Evolutionary conservation across 2,888 invertebrate species (phyloP).

Genomic region (Bruchidius siliquastri): DNA sequence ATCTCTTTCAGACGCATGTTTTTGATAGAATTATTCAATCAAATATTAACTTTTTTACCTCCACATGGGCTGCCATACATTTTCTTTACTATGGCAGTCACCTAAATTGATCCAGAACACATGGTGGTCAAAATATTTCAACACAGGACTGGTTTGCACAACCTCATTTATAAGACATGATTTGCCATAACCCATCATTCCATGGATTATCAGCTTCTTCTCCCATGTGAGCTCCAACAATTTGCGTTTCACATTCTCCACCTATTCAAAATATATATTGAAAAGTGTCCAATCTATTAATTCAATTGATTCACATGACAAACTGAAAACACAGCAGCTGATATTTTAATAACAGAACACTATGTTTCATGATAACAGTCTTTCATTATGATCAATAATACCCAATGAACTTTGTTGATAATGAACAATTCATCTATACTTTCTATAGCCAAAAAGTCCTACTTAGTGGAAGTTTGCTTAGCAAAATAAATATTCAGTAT

Average conservation of each 20-base stretch:
- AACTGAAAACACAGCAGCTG: no score
- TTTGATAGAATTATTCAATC: no score
- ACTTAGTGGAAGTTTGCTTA: no score
- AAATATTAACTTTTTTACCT: constrained; percentile 16
- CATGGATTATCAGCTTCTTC: constrained; percentile 58
- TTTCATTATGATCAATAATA: no score
- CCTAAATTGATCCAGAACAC: constrained; percentile 57
- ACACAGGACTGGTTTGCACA: constrained; percentile 52
- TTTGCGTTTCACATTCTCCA: constrained; percentile 17
- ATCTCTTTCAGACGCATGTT: not conserved
- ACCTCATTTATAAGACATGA: constrained; percentile 61
- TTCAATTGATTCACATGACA: no score
- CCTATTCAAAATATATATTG: constrained; percentile 12
- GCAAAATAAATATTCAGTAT: no score
- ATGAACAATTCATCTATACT: no score
- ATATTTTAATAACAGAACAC: no score
- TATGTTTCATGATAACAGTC: no score
- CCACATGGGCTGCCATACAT: constrained; percentile 26
- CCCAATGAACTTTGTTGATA: no score
- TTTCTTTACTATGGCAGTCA: constrained; percentile 37
- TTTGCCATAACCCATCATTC: constrained; percentile 75
- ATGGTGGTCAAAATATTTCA: constrained; percentile 52
- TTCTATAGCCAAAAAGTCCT: no score
- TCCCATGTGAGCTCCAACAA: constrained; percentile 16
- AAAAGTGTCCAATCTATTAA: no score